phyloP scores from a whole-genome alignment of 2,113 vertebrate species.

The Oncorhynchus nerka region DNA sequence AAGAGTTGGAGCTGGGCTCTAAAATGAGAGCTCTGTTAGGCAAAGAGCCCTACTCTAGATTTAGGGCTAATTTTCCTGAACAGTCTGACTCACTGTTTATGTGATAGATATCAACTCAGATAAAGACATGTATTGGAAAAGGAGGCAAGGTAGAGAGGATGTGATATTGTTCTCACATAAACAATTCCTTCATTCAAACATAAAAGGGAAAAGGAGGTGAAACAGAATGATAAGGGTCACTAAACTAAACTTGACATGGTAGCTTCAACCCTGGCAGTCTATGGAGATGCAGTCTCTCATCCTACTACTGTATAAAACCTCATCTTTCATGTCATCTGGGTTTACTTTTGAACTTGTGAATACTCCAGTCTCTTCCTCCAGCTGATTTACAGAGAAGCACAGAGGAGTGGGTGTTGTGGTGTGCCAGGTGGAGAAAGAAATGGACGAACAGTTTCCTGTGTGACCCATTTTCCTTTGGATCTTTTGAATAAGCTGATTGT shows the following conservation, averaged over 20 bases:
- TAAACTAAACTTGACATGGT: not conserved
- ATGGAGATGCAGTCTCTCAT: slow-evolving; percentile 21
- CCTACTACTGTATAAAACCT: slow-evolving; percentile 37
- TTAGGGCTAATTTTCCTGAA: slow-evolving; percentile 1
- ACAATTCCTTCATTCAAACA: slow-evolving; percentile 6
- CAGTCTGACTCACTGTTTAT: not conserved
- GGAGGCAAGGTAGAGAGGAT: not conserved
- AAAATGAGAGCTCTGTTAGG: slow-evolving; percentile 1
- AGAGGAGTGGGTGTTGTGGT: slow-evolving; percentile 42
- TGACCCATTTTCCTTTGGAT: slow-evolving; percentile 48
- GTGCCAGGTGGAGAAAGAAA: slow-evolving; percentile 37
- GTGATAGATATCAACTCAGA: not conserved
- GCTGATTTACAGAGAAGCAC: slow-evolving; percentile 52
- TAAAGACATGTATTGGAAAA: not conserved
- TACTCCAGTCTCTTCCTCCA: slow-evolving; percentile 17
- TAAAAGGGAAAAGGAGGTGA: slow-evolving; percentile 2
- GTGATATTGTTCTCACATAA: not conserved
- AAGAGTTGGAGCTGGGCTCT: not conserved
- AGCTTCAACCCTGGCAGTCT: not conserved
- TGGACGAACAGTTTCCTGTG: slow-evolving; percentile 24
- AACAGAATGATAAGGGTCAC: not conserved
- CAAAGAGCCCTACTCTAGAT: not conserved
- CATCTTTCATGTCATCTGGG: slow-evolving; percentile 46
- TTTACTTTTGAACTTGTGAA: slow-evolving; percentile 37
- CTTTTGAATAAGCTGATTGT: slow-evolving; percentile 60